Evolutionary conservation across 1,140 invertebrate genomes (phyloP).

Genomic region (Zaprionus davidi): DNA sequence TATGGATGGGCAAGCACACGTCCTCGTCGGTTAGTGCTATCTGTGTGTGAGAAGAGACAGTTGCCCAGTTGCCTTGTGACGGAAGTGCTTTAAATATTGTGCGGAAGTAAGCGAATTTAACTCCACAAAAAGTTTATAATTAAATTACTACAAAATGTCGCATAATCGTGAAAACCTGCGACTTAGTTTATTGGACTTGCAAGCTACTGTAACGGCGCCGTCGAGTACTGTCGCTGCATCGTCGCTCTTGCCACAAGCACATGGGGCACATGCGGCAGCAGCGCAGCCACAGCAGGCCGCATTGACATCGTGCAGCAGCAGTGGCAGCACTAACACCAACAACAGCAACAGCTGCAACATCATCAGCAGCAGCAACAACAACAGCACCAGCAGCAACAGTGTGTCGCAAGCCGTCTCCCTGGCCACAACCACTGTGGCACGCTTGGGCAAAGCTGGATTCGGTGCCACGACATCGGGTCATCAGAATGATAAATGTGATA

Average conservation of each 20-base stretch:
- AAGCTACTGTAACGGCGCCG: slow-evolving; percentile 73
- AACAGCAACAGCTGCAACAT: slow-evolving; percentile 4
- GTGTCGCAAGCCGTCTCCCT: slow-evolving; percentile 80
- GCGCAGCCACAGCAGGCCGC: slow-evolving; percentile 30
- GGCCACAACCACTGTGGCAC: slow-evolving; percentile 75
- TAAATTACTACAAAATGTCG: slow-evolving; percentile 58
- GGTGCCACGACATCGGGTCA: slow-evolving; percentile 56
- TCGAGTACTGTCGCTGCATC: slow-evolving; percentile 65
- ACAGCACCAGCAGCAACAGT: slow-evolving; percentile 61
- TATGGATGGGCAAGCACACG: slow-evolving; percentile 29
- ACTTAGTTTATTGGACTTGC: slow-evolving; percentile 78
- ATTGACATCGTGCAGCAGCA: slow-evolving; percentile 20
- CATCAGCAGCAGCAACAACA: slow-evolving; percentile 27
- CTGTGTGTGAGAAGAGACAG: slow-evolving; percentile 15
- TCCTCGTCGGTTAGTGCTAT: not conserved
- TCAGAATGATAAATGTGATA: slow-evolving; percentile 82
- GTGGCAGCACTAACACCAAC: slow-evolving; percentile 19
- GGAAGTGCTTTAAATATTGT: slow-evolving; percentile 39
- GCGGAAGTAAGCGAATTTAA: not conserved
- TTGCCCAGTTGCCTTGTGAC: slow-evolving; percentile 9
- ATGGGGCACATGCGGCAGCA: slow-evolving; percentile 20
- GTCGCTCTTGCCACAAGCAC: slow-evolving; percentile 54
- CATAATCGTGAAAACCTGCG: slow-evolving; percentile 83
- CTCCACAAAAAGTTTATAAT: not conserved
- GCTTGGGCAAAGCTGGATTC: slow-evolving; percentile 72